phyloP scores from a whole-genome alignment of 2,888 invertebrate genomes.

The Leptinotarsa juncta region DNA sequence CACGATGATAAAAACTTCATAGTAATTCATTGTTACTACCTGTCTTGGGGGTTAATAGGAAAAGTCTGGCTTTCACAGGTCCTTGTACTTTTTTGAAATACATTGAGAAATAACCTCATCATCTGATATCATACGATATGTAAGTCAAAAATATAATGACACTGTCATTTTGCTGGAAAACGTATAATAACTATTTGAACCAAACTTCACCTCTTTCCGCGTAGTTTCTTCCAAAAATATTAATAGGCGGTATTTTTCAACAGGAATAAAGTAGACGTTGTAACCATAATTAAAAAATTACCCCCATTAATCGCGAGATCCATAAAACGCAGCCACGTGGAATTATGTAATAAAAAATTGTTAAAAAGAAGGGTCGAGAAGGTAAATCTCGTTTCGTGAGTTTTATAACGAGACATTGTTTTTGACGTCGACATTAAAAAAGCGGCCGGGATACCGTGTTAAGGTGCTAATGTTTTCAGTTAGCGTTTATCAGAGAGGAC shows the following conservation, averaged over 20 bases:
- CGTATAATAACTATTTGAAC: too few species aligned
- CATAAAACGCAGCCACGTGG: slow-evolving; percentile 41
- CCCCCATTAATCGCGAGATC: slow-evolving; percentile 33
- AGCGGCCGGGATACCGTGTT: slow-evolving; percentile 56
- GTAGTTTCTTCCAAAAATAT: neutral
- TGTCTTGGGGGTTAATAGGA: too few species aligned
- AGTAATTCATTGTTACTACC: too few species aligned
- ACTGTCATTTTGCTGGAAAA: too few species aligned
- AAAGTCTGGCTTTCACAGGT: too few species aligned
- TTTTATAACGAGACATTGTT: slow-evolving; percentile 61
- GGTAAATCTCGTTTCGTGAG: slow-evolving; percentile 55
- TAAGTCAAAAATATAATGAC: too few species aligned
- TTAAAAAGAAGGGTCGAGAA: slow-evolving; percentile 45
- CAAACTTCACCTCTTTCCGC: too few species aligned
- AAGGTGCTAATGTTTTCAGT: slow-evolving; percentile 67
- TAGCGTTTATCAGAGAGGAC: slow-evolving; percentile 56
- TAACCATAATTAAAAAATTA: slow-evolving; percentile 28
- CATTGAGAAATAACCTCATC: too few species aligned
- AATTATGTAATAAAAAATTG: slow-evolving; percentile 45
- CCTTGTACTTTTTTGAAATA: too few species aligned
- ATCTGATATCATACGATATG: too few species aligned
- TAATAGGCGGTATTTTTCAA: neutral
- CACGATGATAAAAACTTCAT: too few species aligned
- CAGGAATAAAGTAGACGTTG: neutral
- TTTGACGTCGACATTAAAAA: slow-evolving; percentile 63